These are phyloP conservation scores for Orchesella cincta DNA, from an alignment of 1,140 invertebrate genomes.

Conservation along the genomic window DNA sequence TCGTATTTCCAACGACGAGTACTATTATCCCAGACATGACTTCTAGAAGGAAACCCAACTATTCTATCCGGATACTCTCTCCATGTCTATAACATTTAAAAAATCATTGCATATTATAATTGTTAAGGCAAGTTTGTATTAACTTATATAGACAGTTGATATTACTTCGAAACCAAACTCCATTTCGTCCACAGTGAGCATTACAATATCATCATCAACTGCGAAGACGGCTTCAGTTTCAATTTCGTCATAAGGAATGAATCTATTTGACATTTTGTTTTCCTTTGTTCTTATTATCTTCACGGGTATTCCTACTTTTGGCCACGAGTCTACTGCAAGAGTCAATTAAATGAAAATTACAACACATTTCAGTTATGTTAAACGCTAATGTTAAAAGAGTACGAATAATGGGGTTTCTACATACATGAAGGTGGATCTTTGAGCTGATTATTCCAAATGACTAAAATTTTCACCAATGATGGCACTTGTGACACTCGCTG, in stretches of 20 bases:
- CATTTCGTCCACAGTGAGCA: constrained; percentile 89
- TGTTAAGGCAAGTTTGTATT: not conserved
- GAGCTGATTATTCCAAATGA: constrained; percentile 91
- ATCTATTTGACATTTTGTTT: constrained; percentile 91
- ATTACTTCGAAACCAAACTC: constrained; percentile 80
- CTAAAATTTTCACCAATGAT: constrained; percentile 80
- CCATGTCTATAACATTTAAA: constrained; percentile 71
- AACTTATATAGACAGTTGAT: constrained; percentile 4
- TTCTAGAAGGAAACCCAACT: constrained; percentile 85
- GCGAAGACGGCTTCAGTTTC: constrained; percentile 89
- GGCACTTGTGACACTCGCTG: constrained; percentile 78
- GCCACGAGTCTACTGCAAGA: constrained; percentile 76
- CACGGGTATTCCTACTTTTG: constrained; percentile 81
- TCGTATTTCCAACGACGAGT: constrained; percentile 84
- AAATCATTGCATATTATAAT: constrained; percentile 19
- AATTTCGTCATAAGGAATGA: constrained; percentile 89
- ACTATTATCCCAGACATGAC: constrained; percentile 85
- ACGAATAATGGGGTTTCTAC: constrained; percentile 34
- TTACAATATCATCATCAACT: constrained; percentile 91
- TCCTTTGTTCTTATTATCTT: constrained; percentile 87
- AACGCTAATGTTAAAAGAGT: not conserved
- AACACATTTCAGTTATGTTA: not conserved
- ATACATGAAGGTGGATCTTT: constrained; percentile 79
- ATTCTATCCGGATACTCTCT: constrained; percentile 89
- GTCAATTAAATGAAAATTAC: constrained; percentile 33